Percentiles rank a stretch among this genome's conserved stretches.
These are phyloP conservation scores for Albula glossodonta DNA, from an alignment of 2,113 vertebrate genomes.

Conservation along the genomic window DNA sequence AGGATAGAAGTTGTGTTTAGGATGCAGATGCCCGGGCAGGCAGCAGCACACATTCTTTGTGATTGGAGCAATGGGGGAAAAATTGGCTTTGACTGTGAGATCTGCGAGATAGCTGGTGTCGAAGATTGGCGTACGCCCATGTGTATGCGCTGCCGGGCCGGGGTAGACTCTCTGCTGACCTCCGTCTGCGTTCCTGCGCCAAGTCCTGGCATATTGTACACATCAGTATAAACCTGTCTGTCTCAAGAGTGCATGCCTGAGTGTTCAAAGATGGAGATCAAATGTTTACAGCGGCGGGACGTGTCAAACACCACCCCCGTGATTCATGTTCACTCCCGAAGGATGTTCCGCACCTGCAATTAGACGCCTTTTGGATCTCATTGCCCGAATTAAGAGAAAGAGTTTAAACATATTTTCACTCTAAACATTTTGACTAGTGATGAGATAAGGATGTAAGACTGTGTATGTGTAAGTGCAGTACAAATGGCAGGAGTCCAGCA, in stretches of 20 bases:
- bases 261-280: conserved; percentile 30
- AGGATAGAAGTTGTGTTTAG: background rate
- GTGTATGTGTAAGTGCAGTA: background rate
- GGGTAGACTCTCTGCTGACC: conserved; percentile 34
- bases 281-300: conserved; percentile 29
- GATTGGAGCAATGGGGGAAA: background rate
- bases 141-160: conserved; percentile 37
- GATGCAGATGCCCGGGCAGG: conserved; percentile 12
- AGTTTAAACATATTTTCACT: conserved; percentile 12
- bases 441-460: conserved; percentile 20
- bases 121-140: conserved; percentile 33
- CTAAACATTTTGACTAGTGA: conserved; percentile 18
- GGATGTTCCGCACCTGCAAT: background rate
- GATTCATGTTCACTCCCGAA: background rate
- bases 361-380: conserved; percentile 7
- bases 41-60: conserved; percentile 17
- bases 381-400: background rate
- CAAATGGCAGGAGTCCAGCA: conserved; percentile 1
- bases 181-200: conserved; percentile 15
- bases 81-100: conserved; percentile 2
- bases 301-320: background rate
- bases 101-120: conserved; percentile 23
- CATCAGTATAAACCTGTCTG: conserved; percentile 37
- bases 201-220: conserved; percentile 36
- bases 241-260: conserved; percentile 20